phyloP scores from a whole-genome alignment of 2,113 vertebrate genomes.

The Columba livia region DNA sequence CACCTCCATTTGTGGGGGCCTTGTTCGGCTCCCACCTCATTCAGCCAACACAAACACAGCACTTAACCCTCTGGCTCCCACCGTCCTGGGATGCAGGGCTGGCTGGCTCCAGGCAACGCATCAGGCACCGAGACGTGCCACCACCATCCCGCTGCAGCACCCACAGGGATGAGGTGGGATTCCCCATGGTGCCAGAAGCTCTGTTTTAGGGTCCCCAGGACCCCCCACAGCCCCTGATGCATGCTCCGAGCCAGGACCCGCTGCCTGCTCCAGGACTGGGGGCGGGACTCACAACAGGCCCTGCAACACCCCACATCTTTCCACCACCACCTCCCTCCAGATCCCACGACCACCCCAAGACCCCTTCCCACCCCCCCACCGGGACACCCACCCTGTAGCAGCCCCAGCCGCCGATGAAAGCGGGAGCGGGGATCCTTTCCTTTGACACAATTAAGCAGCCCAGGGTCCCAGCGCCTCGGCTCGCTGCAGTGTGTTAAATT shows the following conservation, averaged over 20 bases:
- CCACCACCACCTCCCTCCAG: fast-evolving
- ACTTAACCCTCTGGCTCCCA: constrained; percentile 65
- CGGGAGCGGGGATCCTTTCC: constrained; percentile 37
- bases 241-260: not conserved
- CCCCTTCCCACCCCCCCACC: not conserved
- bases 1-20: constrained; percentile 47
- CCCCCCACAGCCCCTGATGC: not conserved
- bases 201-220: not conserved
- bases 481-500: constrained; percentile 81
- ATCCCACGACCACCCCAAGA: not conserved
- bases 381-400: constrained; percentile 16
- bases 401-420: constrained; percentile 9
- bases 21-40: constrained; percentile 52
- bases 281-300: fast-evolving
- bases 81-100: not conserved
- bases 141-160: not conserved
- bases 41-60: constrained; percentile 62
- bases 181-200: not conserved
- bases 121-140: fast-evolving
- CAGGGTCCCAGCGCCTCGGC: constrained; percentile 73
- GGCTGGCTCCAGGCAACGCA: not conserved
- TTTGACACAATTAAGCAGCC: constrained; percentile 78
- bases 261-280: not conserved
- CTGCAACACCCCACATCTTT: not conserved
- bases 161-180: not conserved